Conservation (phyloP, 2,113 vertebrate species). For the Macaca mulatta region DNA sequence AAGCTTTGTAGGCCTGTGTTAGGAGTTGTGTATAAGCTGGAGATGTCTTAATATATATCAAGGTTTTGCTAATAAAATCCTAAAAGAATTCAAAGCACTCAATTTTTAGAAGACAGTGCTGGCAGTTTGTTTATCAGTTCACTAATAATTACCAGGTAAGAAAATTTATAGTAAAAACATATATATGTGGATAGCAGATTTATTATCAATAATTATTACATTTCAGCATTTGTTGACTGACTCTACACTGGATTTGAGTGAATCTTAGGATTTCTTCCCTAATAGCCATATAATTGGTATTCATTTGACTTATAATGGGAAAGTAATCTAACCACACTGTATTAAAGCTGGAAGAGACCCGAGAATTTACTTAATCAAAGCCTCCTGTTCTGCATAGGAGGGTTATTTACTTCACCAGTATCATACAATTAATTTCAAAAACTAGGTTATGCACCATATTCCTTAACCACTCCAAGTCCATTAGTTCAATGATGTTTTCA, state of each 20-base stretch:
- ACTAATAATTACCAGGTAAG: neutral
- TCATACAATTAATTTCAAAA: neutral
- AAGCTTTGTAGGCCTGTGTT: constrained; percentile 19
- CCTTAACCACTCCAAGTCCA: neutral
- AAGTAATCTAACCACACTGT: neutral
- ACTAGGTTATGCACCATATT: neutral
- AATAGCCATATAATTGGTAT: neutral
- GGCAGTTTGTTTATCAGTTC: neutral
- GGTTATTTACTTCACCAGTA: neutral
- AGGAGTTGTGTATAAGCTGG: neutral
- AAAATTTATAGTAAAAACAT: neutral
- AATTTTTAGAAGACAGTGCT: neutral
- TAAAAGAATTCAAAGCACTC: neutral
- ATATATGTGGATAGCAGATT: neutral
- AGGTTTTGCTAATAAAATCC: neutral
- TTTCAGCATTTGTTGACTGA: neutral
- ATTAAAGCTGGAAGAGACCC: neutral
- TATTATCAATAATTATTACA: neutral
- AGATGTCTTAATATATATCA: neutral
- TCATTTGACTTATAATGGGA: neutral
- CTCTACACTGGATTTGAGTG: neutral
- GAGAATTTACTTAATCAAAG: neutral
- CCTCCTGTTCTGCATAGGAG: neutral
- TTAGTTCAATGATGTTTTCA: neutral
- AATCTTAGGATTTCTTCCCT: neutral